Conservation (phyloP, 2,888 invertebrate species). For the Lasius fuliginosus region DNA sequence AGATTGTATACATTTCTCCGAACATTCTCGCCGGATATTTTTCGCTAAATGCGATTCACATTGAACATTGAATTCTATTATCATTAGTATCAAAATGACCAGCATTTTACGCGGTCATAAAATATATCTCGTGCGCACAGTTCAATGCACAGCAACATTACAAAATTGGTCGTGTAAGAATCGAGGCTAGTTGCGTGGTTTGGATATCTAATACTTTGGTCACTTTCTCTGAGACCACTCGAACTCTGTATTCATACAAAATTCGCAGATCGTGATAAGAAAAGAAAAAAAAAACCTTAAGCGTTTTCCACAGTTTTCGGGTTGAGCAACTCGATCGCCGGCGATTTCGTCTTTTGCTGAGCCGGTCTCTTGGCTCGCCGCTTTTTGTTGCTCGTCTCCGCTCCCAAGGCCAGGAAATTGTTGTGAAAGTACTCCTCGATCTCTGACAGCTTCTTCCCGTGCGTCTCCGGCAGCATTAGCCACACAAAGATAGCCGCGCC, state of each 20-base stretch:
- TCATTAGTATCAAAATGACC: background rate
- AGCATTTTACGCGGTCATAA: background rate
- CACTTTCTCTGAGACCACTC: background rate
- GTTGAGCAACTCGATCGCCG: conserved; percentile 79
- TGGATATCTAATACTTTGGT: background rate
- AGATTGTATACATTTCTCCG: background rate
- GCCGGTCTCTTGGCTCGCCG: conserved; percentile 71
- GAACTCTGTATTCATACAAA: background rate
- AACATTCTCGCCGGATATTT: background rate
- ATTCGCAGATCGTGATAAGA: background rate
- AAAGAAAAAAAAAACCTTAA: conserved; percentile 55
- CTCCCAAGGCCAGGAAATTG: conserved; percentile 82
- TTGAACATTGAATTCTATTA: background rate
- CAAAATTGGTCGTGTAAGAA: conserved; percentile 15
- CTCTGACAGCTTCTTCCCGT: conserved; percentile 86
- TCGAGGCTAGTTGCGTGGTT: background rate
- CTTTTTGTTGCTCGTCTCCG: conserved; percentile 78
- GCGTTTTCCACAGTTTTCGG: conserved; percentile 77
- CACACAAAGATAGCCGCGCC: conserved; percentile 85
- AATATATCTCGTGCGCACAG: no score
- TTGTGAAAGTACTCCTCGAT: conserved; percentile 87
- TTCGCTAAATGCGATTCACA: background rate
- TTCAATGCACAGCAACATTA: background rate
- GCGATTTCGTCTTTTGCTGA: conserved; percentile 72
- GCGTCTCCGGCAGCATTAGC: conserved; percentile 87